Percentiles rank a stretch among this genome's conserved stretches.
These are phyloP conservation scores for Anniella stebbinsi DNA, from an alignment of 2,797 vertebrate species.

Conservation along the genomic window DNA sequence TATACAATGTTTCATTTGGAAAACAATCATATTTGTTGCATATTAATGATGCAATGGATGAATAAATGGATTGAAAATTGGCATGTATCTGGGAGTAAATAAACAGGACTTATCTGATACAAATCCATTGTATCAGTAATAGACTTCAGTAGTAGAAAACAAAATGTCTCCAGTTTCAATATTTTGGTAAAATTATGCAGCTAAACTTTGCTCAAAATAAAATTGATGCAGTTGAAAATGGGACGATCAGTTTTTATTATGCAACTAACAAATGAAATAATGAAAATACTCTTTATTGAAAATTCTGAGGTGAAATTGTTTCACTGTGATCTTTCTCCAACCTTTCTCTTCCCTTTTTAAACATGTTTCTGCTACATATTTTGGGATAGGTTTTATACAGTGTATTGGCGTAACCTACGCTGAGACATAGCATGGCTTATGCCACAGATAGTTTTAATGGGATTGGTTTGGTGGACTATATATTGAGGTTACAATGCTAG, in stretches of 20 bases:
- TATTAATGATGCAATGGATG: constrained; percentile 16
- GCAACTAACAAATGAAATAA: not conserved
- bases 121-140: not conserved
- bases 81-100: not conserved
- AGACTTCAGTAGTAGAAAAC: not conserved
- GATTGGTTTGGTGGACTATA: not conserved
- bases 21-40: not conserved
- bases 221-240: not conserved
- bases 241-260: not conserved
- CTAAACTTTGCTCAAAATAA: not conserved
- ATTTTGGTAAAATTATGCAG: not conserved
- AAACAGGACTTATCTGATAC: not conserved
- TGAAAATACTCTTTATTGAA: not conserved
- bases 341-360: not conserved
- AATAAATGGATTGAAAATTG: not conserved
- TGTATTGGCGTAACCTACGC: constrained; percentile 41
- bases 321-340: not conserved
- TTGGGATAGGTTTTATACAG: constrained; percentile 15
- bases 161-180: not conserved
- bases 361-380: constrained; percentile 36
- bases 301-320: not conserved
- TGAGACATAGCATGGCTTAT: not conserved
- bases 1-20: constrained; percentile 6
- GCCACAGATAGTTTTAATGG: constrained; percentile 32
- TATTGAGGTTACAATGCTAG: not conserved